phyloP scores from a whole-genome alignment of 1,140 invertebrate species.

The Lasioglossum albipes region DNA sequence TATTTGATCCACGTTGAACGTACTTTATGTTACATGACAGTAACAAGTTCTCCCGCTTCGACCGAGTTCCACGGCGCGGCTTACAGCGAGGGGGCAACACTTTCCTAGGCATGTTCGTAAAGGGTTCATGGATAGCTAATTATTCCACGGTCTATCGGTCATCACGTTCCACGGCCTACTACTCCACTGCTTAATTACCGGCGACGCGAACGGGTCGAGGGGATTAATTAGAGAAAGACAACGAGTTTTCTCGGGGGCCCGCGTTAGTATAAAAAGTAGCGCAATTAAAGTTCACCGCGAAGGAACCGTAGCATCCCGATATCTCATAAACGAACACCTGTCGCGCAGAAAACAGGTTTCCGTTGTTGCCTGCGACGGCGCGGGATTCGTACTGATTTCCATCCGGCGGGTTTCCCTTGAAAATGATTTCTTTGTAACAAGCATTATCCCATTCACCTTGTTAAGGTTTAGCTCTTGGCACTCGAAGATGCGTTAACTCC shows the following conservation, averaged over 20 bases:
- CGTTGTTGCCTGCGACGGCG: background rate
- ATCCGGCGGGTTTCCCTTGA: background rate
- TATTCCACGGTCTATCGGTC: background rate
- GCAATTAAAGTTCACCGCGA: background rate
- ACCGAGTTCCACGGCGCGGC: too few relatives aligned
- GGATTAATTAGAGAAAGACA: slow-evolving; percentile 5
- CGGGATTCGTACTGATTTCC: slow-evolving; percentile 1
- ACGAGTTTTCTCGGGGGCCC: background rate
- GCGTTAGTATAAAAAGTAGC: background rate
- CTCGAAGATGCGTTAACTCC: too few relatives aligned
- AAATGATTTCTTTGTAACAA: background rate
- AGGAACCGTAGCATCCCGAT: background rate
- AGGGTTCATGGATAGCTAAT: background rate
- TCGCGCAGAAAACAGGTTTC: slow-evolving; percentile 33
- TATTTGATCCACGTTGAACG: too few relatives aligned
- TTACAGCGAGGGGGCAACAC: too few relatives aligned
- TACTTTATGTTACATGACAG: too few relatives aligned
- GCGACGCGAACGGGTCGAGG: background rate
- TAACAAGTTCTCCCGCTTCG: too few relatives aligned
- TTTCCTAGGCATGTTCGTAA: too few relatives aligned
- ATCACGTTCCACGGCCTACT: background rate
- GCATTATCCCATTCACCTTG: too few relatives aligned
- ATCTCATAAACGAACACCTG: slow-evolving; percentile 33
- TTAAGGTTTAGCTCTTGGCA: too few relatives aligned
- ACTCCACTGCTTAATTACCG: background rate